Base-by-base conservation (phyloP, 2,797 vertebrate species). In the Eutrigla gurnardus region DNA sequence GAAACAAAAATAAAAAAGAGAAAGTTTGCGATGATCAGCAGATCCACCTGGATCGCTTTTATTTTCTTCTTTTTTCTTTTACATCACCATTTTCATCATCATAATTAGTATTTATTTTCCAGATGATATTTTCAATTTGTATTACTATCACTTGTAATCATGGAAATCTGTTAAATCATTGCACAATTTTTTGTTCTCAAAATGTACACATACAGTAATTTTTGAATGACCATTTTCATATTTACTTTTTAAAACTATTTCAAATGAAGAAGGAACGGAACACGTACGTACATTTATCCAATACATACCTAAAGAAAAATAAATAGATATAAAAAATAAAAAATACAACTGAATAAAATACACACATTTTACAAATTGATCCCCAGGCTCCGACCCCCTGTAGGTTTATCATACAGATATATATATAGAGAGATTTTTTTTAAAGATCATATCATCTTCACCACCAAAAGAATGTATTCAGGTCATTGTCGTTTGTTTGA, bases 331-430 rank as follows among this genome's bases (percentile, higher is more conserved):
- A 95, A 94, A 95, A 95, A 94, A 93, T 93, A 84, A 94, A 91
- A 94, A 94, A 93, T 92, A 92, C 93, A 95, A 96, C 94, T 92
- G 88, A 95, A 95, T 94, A 94, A 95, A 95, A 93, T 94, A 94
- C 95, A 94, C 94, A 95, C 94, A 92, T 94, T 95, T 94, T 95
- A 95, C 94, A 96, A 95, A 96, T 94, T 92, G 91, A 90, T 91
- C 92, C 93, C 91, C 86, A 90, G 87, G 91, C 89, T 89, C 89
- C 82, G 83, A 52, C 85, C 82, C 75, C 77, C 83, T 71, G 63
- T 86, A 91, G 86, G 78, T 91, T 94, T 93, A 92, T 92, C 92
- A 91, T 94, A 94, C 92, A 93, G 86, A 92, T 91, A 88, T 91
- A 88, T 77, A 91, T 89, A 42, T 42, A 42, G 18, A 5, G 25